phyloP scores from a whole-genome alignment of 1,140 invertebrate genomes.

The Formica selysi region DNA sequence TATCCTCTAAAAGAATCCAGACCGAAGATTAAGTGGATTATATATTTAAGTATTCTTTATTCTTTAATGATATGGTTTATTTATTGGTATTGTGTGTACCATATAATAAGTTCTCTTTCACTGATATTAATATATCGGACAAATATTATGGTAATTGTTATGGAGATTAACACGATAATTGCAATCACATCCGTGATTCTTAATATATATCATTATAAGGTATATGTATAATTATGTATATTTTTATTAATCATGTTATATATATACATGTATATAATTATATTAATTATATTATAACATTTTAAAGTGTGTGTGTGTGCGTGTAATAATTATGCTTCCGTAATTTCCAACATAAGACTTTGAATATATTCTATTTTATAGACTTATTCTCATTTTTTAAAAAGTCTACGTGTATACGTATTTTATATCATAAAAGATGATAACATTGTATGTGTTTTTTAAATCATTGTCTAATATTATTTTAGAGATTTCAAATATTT shows the following conservation, averaged over 20 bases:
- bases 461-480: neutral
- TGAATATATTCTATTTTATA: too few relatives aligned
- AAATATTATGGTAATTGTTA: neutral
- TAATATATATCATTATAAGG: neutral
- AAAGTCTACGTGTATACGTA: neutral
- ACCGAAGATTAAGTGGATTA: neutral
- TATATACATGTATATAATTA: neutral
- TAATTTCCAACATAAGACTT: too few relatives aligned
- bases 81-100: neutral
- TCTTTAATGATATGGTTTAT: neutral
- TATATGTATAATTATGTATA: neutral
- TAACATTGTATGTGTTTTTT: neutral
- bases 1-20: neutral
- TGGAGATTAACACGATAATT: neutral
- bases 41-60: neutral
- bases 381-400: too few relatives aligned
- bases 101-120: neutral
- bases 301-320: neutral
- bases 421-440: neutral
- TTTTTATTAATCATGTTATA: neutral
- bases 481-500: slow-evolving; percentile 20
- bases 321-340: too few relatives aligned
- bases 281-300: neutral
- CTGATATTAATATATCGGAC: neutral
- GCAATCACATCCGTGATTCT: neutral